Conservation (phyloP, 2,113 vertebrate genomes). For the Hemiscyllium ocellatum region DNA sequence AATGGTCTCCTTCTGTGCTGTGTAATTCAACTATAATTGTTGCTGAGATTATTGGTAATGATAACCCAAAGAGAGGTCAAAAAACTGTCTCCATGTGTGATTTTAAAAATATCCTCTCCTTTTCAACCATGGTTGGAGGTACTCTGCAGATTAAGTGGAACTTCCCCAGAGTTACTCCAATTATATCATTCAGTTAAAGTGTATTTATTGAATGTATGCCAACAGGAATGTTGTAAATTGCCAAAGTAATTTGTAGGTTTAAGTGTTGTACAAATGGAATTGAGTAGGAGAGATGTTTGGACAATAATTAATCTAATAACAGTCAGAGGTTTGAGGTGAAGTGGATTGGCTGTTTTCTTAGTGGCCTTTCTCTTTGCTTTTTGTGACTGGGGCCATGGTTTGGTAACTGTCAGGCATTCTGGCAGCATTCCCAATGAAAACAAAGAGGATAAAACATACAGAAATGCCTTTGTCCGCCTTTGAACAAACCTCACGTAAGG, state of each 20-base stretch:
- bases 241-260: slow-evolving; percentile 17
- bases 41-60: neutral
- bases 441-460: slow-evolving; percentile 17
- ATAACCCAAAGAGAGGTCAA: neutral
- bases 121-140: neutral
- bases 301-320: slow-evolving; percentile 37
- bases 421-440: slow-evolving; percentile 12
- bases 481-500: slow-evolving; percentile 11
- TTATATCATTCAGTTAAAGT: neutral
- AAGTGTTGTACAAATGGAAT: slow-evolving; percentile 6
- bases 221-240: slow-evolving; percentile 11
- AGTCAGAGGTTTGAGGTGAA: slow-evolving; percentile 23
- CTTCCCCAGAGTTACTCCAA: too few relatives aligned
- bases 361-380: neutral
- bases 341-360: neutral
- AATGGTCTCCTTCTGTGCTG: neutral
- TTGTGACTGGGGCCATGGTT: neutral
- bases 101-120: neutral
- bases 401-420: slow-evolving; percentile 13
- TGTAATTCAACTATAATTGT: neutral
- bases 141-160: neutral
- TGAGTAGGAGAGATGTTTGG: slow-evolving; percentile 18
- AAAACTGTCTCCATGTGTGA: neutral
- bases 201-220: neutral
- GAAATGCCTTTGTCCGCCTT: slow-evolving; percentile 27